Evolutionary conservation across 1,140 invertebrate species (phyloP), one percentile per base, ranked within the genome.

Genomic region (Papilio xuthus): DNA sequence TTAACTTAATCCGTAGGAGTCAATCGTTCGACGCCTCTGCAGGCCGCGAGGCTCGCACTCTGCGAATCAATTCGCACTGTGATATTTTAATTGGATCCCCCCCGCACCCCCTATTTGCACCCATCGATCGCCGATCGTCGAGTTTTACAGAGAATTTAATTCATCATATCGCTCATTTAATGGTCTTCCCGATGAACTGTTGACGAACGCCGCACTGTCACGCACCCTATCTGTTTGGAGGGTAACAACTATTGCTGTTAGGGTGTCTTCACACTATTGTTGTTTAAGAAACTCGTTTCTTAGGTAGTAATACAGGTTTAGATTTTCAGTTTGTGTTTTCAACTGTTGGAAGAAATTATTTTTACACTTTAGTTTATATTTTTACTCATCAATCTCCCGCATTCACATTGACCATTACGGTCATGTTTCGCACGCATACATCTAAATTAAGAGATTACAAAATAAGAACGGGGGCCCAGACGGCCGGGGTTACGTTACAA

Each of bases 91-190:
- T 90, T 89, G 85, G 84, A 82, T 81, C 82, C 77, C 78, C 83
- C 83, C 83, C 83, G 83, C 32, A 3, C 60, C 23, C 60, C 56
- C 20, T 13, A 60, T 53, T 53, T 18, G 60, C 60, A 77, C 56
- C 85, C 81, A 81, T 79, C 81, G 83, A 73, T 80, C 82, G 73
- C 78, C 83, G 80, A 81, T 79, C 67, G 72, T 79, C 81, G 84
- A 85, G 81, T 89, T 86, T 89, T 86, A 89, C 83, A 85, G 80
- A 75, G 81, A 85, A 87, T 89, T 89, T 89, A 88, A 90, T 88
- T 88, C 85, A 87, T 90, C 85, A 88, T 88, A 88, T 84, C 81
- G 80, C 83, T 82, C 80, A 81, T 85, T 88, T 83, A 86, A 87
- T 81, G 87, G 85, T 84, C 86, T 81, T 81, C 82, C 80, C 85